These are phyloP conservation scores for Ochropacha duplaris DNA, from an alignment of 2,888 invertebrate species.

Conservation along the genomic window DNA sequence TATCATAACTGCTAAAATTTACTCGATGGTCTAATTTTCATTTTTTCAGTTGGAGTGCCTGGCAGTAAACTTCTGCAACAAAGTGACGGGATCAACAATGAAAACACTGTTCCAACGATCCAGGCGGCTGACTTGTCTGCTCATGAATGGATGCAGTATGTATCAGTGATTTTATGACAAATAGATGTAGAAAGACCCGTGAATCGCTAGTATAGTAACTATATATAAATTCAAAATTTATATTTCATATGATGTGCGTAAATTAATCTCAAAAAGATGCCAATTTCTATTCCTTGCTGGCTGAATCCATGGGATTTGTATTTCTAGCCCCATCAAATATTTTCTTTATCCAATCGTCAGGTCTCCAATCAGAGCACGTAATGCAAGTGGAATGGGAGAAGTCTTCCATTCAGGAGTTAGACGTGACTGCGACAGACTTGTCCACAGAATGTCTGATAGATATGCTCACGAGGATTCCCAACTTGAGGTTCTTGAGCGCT, in stretches of 20 bases:
- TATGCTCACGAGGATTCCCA: conserved; percentile 93
- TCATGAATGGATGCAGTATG: conserved; percentile 98
- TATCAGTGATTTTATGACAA: conserved; percentile 12
- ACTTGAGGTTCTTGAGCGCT: conserved; percentile 94
- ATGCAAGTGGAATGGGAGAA: conserved; percentile 99
- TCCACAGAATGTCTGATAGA: conserved; percentile 96
- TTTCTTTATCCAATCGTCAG: conserved; percentile 66
- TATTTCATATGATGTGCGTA: too few species aligned
- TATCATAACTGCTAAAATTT: neutral
- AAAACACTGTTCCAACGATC: conserved; percentile 97
- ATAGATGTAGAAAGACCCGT: too few species aligned
- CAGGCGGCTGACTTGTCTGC: conserved; percentile 93
- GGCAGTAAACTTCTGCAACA: conserved; percentile 98
- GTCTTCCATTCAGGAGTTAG: conserved; percentile 95
- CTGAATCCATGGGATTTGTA: too few species aligned
- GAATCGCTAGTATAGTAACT: too few species aligned
- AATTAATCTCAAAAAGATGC: too few species aligned
- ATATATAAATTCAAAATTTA: too few species aligned
- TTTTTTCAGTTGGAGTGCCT: conserved; percentile 93
- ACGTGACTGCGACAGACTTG: conserved; percentile 98
- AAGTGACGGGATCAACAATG: conserved; percentile 97
- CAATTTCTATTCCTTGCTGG: too few species aligned
- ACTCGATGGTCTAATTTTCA: neutral
- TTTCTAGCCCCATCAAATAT: too few species aligned
- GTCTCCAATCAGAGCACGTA: conserved; percentile 94